Conservation (phyloP, 2,888 invertebrate species). For the Smittia aterrima region DNA sequence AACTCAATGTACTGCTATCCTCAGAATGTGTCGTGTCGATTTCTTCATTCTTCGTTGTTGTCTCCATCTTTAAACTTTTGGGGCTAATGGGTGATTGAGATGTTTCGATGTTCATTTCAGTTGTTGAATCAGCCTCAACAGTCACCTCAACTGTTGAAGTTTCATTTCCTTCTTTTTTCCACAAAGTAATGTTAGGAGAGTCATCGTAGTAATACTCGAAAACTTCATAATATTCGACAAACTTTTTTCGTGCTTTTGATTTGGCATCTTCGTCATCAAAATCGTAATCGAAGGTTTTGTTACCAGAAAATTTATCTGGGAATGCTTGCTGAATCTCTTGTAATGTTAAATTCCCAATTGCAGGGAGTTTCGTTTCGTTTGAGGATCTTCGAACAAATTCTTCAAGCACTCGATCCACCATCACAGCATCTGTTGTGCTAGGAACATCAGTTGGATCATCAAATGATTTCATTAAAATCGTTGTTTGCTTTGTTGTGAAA, state of each 20-base stretch:
- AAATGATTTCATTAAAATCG: background rate
- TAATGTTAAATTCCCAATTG: background rate
- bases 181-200: background rate
- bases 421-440: background rate
- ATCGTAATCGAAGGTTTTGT: background rate
- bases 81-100: too few species aligned
- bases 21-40: too few species aligned
- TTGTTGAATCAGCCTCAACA: background rate
- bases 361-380: background rate
- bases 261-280: background rate
- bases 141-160: background rate
- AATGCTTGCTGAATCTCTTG: background rate
- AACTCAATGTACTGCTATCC: too few species aligned
- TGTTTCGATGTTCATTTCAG: too few species aligned
- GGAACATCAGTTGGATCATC: background rate
- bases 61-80: too few species aligned
- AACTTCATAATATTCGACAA: background rate
- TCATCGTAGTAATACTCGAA: conserved; percentile 19
- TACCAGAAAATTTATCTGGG: background rate
- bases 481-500: background rate
- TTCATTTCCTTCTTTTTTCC: background rate
- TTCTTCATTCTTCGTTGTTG: too few species aligned
- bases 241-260: background rate
- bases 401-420: background rate
- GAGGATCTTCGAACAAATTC: background rate